Percentiles rank a stretch among this genome's conserved stretches.
Conservation (phyloP, 2,888 invertebrate species). For the Trissolcus brochymenae region DNA sequence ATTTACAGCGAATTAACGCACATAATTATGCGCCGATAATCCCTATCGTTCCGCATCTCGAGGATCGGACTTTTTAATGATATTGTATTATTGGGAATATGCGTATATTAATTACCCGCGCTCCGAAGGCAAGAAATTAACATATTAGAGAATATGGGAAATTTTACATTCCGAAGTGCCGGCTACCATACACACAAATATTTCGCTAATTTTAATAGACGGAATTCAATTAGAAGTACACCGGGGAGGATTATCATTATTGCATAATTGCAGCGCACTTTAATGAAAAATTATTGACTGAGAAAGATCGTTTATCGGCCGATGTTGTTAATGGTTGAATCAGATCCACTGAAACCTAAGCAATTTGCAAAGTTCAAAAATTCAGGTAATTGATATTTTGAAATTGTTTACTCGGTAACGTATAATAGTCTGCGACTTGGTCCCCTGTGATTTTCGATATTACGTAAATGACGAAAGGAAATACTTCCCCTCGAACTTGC, state of each 20-base stretch:
- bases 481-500: conserved; percentile 25
- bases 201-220: no score
- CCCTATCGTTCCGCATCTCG: conserved; percentile 22
- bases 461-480: conserved; percentile 25
- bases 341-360: no score
- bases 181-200: no score
- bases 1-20: conserved; percentile 24
- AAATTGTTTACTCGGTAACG: neutral
- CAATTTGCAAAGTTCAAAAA: neutral
- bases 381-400: conserved; percentile 21
- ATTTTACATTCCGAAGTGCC: neutral
- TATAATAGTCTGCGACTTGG: neutral
- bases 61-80: conserved; percentile 18
- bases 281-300: conserved; percentile 1
- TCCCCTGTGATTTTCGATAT: conserved; percentile 8
- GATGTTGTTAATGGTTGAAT: no score
- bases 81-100: conserved; percentile 7
- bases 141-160: conserved; percentile 14
- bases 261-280: neutral
- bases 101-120: conserved; percentile 10
- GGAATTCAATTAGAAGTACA: no score
- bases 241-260: no score
- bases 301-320: no score
- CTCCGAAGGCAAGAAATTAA: conserved; percentile 1
- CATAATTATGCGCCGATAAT: conserved; percentile 33